These are phyloP conservation scores for Piezodorus guildinii DNA, from an alignment of 1,140 invertebrate species.

Conservation along the genomic window DNA sequence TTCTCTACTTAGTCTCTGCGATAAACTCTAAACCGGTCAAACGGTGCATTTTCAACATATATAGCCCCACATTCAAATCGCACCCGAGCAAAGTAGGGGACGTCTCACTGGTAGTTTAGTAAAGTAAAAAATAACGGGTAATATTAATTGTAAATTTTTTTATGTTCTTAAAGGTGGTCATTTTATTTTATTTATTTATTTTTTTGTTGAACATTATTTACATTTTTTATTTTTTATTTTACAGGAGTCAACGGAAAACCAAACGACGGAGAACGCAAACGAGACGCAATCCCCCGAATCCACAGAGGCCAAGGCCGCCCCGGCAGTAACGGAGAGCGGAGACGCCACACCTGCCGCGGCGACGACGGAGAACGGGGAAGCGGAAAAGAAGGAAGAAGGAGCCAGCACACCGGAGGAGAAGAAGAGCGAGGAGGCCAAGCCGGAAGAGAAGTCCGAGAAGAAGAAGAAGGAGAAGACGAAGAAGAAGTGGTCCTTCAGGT, in stretches of 20 bases:
- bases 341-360: constrained; percentile 42
- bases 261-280: constrained; percentile 5
- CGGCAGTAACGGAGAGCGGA: constrained; percentile 39
- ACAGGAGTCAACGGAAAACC: not conserved
- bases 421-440: constrained; percentile 22
- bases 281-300: constrained; percentile 36
- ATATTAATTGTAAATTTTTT: too few relatives aligned
- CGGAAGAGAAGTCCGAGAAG: constrained; percentile 31
- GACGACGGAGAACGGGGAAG: constrained; percentile 10
- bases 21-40: too few relatives aligned
- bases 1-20: too few relatives aligned
- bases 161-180: too few relatives aligned
- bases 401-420: not conserved
- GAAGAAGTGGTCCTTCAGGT: constrained; percentile 77
- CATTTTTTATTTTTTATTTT: not conserved
- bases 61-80: too few relatives aligned
- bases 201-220: too few relatives aligned
- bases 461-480: constrained; percentile 71
- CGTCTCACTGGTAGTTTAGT: too few relatives aligned
- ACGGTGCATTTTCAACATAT: too few relatives aligned
- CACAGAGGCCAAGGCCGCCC: constrained; percentile 41
- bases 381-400: constrained; percentile 20
- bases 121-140: too few relatives aligned
- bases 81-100: too few relatives aligned
- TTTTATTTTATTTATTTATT: too few relatives aligned